A percentile compares a stretch with the other conserved stretches of the same genome.
Conservation (phyloP, 2,113 vertebrate genomes). For the Rhea americana region DNA sequence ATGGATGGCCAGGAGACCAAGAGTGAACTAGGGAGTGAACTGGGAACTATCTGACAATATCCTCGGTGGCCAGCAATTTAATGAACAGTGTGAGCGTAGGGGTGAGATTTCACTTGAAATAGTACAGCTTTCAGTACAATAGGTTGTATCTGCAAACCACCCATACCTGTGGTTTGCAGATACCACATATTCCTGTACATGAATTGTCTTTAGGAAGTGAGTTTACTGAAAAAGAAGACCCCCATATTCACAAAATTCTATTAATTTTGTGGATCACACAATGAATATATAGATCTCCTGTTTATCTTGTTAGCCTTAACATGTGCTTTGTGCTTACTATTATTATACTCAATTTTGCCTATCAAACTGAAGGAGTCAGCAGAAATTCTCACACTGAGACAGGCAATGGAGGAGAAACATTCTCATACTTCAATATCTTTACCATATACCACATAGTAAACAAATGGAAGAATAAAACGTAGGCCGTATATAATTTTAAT, state of each 20-base stretch:
- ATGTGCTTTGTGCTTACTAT: neutral
- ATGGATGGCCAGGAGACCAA: neutral
- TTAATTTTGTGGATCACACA: neutral
- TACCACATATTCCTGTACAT: neutral
- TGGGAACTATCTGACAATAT: neutral
- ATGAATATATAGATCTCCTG: rapidly evolving
- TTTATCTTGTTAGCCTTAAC: neutral
- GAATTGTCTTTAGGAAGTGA: neutral
- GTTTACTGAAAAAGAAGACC: neutral
- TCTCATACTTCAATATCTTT: neutral
- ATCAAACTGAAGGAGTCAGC: neutral
- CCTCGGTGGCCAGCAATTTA: neutral
- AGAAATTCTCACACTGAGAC: neutral
- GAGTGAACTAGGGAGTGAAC: neutral
- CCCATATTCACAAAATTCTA: neutral
- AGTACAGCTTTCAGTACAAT: neutral
- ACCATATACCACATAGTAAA: neutral
- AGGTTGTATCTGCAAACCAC: neutral
- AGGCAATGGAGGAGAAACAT: neutral
- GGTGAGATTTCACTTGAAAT: neutral
- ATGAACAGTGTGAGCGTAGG: neutral
- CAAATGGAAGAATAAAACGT: neutral
- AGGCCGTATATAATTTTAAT: neutral
- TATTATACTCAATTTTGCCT: neutral
- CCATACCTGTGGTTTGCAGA: neutral